These are phyloP conservation scores for Pseudomyrmex pallidus DNA, from an alignment of 1,140 invertebrate genomes.

Conservation along the genomic window DNA sequence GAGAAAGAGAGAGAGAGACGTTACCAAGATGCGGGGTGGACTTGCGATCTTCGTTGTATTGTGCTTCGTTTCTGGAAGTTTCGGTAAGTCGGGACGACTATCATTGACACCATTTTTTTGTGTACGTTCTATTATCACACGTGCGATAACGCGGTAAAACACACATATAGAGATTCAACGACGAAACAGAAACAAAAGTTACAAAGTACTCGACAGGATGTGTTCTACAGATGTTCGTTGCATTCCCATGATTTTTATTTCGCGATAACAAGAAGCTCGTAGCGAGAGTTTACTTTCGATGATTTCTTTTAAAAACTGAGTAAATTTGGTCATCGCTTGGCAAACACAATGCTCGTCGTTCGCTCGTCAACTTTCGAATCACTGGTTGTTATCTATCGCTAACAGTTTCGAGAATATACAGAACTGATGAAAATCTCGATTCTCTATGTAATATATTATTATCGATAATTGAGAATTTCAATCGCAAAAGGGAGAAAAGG, in stretches of 20 bases:
- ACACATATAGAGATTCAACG: not conserved
- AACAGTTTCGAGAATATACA: too few species aligned
- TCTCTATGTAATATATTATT: not conserved
- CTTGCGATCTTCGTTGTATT: not conserved
- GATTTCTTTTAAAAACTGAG: conserved; percentile 48
- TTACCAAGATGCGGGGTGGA: conserved; percentile 11
- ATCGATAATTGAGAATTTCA: conserved; percentile 2
- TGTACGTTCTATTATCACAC: not conserved
- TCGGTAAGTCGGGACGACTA: conserved; percentile 21
- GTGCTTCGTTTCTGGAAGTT: conserved; percentile 21
- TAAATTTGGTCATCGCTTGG: conserved; percentile 54
- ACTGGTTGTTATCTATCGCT: not conserved
- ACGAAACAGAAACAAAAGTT: not conserved
- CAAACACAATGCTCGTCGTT: too few species aligned
- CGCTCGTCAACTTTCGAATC: conserved; percentile 35
- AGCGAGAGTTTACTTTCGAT: conserved; percentile 37
- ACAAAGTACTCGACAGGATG: not conserved
- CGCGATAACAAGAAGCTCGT: not conserved
- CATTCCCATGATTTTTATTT: conserved; percentile 13
- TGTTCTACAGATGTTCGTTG: not conserved
- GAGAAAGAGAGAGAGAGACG: too few species aligned
- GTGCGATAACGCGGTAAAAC: conserved; percentile 2
- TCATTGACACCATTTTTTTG: too few species aligned
- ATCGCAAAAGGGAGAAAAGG: conserved; percentile 76
- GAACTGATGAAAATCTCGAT: not conserved